Evolutionary conservation across 2,797 vertebrate genomes (phyloP), one percentile per base, ranked within the genome.

Genomic region (Mormyrus proboscirostris): DNA sequence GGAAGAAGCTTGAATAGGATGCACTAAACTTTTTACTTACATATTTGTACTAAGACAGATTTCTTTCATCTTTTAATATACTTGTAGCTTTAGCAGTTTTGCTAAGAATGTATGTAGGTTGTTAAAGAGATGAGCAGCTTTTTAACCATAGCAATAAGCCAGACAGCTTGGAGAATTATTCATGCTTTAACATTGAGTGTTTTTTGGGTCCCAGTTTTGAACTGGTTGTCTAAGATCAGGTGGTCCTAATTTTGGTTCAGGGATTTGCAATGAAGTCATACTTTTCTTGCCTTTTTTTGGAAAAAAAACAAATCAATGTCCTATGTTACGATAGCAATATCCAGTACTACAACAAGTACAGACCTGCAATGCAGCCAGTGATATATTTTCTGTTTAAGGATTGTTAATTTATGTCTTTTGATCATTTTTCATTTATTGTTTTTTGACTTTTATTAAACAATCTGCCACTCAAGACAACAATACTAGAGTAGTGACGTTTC

Each of bases 71-170:
- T 85, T 85, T 85, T 50, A 85, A 85, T 50, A 82, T 22, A 85
- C 49, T 85, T 53, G 83, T 85, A 51, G 49, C 25, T 50, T 85
- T 51, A 85, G 83, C 83, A 85, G n/a, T 85, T 50, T 85, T 85
- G 44, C 49, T 51, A 85, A 85, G 83, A 85, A 85, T 85, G 49
- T 85, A 85, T 85, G 83, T 85, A 25, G 41, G 12, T 85, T 47
- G n/a, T 22, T 83, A 47, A 47, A 83, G 76, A 84, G 50, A 49
- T 5, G n/a, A 84, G 44, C 22, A 51, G 44, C 49, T 51, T 84
- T 84, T 49, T 84, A 84, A 29, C 83, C 10, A 4, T 85, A 50
- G 44, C 10, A 85, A 85, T 50, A 25, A 50, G 49, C 83, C 22
- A 33, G 83, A 85, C 83, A 85, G 10, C 49, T 85, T 50, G 47